Conservation (phyloP, 2,888 invertebrate genomes). For the Eudemis profundana region DNA sequence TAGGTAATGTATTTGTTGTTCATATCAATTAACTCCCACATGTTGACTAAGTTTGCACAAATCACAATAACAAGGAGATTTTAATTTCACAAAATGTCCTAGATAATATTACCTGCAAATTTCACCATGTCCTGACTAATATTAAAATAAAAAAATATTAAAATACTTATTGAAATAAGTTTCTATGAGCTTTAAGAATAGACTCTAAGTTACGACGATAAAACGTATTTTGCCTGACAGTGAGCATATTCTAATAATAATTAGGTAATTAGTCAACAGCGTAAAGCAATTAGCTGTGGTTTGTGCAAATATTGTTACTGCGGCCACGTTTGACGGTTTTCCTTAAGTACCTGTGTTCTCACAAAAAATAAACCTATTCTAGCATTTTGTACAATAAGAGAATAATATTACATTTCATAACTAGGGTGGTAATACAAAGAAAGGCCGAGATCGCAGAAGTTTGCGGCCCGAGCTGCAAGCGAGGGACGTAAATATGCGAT, state of each 20-base stretch:
- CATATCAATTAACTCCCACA: too few relatives aligned
- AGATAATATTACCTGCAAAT: too few relatives aligned
- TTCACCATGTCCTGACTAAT: background rate
- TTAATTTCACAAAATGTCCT: background rate
- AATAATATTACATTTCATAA: too few relatives aligned
- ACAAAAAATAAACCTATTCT: too few relatives aligned
- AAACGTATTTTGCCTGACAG: background rate
- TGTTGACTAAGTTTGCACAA: background rate
- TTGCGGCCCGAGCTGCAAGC: too few relatives aligned
- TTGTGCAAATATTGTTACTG: slow-evolving; percentile 43
- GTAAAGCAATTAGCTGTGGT: slow-evolving; percentile 43
- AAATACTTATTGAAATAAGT: background rate
- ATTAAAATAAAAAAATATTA: background rate
- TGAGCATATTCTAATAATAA: slow-evolving; percentile 15
- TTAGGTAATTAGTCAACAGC: slow-evolving; percentile 44
- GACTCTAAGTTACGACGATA: background rate
- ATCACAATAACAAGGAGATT: background rate
- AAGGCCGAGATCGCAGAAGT: too few relatives aligned
- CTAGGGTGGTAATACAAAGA: too few relatives aligned
- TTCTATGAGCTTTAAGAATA: background rate
- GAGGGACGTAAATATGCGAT: too few relatives aligned
- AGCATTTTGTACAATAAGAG: too few relatives aligned
- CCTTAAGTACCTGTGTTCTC: background rate
- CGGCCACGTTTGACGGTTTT: slow-evolving; percentile 40
- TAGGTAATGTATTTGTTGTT: too few relatives aligned